These are phyloP conservation scores for Physocephala rufipes DNA, from an alignment of 2,888 invertebrate genomes.

Conservation along the genomic window DNA sequence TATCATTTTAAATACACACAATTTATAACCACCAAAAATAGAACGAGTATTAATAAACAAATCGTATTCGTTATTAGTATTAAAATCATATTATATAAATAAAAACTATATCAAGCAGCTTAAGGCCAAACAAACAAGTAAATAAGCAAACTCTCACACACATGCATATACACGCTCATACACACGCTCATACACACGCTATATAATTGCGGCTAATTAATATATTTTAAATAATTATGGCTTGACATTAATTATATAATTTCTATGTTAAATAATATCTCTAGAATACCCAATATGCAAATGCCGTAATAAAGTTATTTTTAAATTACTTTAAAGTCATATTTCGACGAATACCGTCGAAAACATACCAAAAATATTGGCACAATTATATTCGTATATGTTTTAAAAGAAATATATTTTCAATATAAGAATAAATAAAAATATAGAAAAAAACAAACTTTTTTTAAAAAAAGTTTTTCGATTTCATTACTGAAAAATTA, in stretches of 20 bases:
- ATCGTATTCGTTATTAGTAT: conserved; percentile 22
- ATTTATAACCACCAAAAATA: conserved; percentile 33
- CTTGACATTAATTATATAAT: not conserved
- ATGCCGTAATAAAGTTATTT: conserved; percentile 24
- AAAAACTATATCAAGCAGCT: conserved; percentile 12
- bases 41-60: conserved; percentile 36
- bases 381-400: too few species aligned
- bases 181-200: not conserved
- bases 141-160: conserved; percentile 14
- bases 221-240: not conserved
- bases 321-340: conserved; percentile 15
- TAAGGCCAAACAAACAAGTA: conserved; percentile 1
- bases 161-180: not conserved
- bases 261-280: conserved; percentile 1
- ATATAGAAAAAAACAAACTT: too few species aligned
- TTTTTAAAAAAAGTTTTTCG: too few species aligned
- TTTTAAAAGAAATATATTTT: too few species aligned
- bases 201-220: not conserved
- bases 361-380: not conserved
- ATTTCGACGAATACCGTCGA: conserved; percentile 18
- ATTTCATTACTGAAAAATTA: not conserved
- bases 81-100: conserved; percentile 4
- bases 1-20: conserved; percentile 56
- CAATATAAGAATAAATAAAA: too few species aligned
- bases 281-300: not conserved